phyloP scores from a whole-genome alignment of 2,113 vertebrate species.

The Proterorhinus semilunaris region DNA sequence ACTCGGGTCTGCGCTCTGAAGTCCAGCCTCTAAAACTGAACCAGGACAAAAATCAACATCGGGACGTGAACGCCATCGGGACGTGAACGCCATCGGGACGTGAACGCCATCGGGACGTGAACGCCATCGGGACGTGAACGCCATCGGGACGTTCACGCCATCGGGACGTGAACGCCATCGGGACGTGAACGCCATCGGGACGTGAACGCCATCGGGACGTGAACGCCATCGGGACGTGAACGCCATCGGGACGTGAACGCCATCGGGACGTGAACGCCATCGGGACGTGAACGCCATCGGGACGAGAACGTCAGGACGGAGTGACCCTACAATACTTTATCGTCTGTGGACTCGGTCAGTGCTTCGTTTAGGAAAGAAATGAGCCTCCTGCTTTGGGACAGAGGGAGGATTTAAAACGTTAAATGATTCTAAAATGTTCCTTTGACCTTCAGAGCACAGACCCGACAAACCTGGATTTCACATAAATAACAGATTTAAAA shows the following conservation, averaged over 20 bases:
- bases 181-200: not conserved
- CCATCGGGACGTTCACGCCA: too few species aligned
- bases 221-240: not conserved
- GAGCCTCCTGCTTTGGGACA: too few species aligned
- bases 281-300: not conserved
- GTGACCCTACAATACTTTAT: too few species aligned
- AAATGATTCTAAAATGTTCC: too few species aligned
- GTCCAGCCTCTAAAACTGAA: not conserved
- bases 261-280: not conserved
- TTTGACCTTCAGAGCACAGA: not conserved
- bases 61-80: not conserved
- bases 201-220: too few species aligned
- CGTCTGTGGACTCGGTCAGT: too few species aligned
- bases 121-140: not conserved
- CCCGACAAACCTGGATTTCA: slow-evolving; percentile 1
- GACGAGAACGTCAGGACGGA: not conserved
- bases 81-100: not conserved
- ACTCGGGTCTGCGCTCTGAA: slow-evolving; percentile 7
- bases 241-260: not conserved
- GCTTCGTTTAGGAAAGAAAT: too few species aligned
- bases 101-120: too few species aligned
- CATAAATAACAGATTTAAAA: slow-evolving; percentile 67
- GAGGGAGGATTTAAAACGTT: too few species aligned
- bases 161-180: not conserved
- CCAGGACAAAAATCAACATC: too few species aligned